Base-by-base conservation (phyloP, 92 coral and sea anemone genomes). In the Ricordea florida region DNA sequence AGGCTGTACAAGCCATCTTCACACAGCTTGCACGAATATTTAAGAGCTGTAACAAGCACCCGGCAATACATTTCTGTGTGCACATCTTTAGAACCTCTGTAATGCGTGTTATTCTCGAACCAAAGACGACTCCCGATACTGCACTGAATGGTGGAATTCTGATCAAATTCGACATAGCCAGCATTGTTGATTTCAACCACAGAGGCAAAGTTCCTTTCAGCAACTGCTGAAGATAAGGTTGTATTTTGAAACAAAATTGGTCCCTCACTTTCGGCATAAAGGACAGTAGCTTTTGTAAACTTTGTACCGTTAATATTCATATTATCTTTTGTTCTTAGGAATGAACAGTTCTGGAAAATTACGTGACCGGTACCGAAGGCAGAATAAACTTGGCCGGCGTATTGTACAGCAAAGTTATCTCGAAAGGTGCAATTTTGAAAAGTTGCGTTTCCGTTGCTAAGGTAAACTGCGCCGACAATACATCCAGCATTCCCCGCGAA, bases 401-500 rank as follows among this genome's bases (percentile, higher is more conserved):
- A 21, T 15, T 11, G 10, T 1, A n/a, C 14, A 10, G 74, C 67
- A 28, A 81, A 81, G 38, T 81, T 81, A 45, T 81, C 42, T 26
- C 33, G 2, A 18, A 81, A 58, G n/a, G 27, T 42, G 40, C 81
- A 81, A 15, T 61, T 23, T 48, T 25, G 37, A 3, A 81, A 8
- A 4, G 65, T 40, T 29, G 69, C 32, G 33, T 33, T 0, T 13
- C 78, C 86, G 56, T 80, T 80, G 20, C 46, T 26, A n/a, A 73
- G 23, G 17, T 57, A 48, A 4, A 85, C 42, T 8, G 78, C 91
- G 2, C 81, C 76, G 2, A 72, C 71, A 2, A 28, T 40, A 18
- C 21, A 9, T 0, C 87, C 91, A 7, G 20, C 29, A 35, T 80
- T 85, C 11, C 66, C 87, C 35, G 56, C 66, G 35, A 86, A 86